Conservation (phyloP, 1,140 invertebrate genomes). For the Tribolium madens region DNA sequence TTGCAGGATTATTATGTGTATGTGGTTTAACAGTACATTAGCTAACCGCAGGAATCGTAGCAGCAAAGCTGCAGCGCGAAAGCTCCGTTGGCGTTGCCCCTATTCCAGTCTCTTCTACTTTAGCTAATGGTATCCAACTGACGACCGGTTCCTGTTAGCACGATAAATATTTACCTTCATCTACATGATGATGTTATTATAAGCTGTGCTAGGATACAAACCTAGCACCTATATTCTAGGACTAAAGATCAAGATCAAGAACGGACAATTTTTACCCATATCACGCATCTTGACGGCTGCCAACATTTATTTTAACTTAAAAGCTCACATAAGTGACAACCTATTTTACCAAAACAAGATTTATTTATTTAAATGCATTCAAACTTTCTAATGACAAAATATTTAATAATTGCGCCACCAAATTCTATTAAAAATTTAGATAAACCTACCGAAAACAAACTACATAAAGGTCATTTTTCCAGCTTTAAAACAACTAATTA, state of each 20-base stretch:
- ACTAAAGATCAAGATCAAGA: constrained; percentile 12
- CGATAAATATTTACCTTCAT: constrained; percentile 43
- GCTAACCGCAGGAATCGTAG: constrained; percentile 36
- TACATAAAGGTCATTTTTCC: too few species aligned
- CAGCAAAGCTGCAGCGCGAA: constrained; percentile 30
- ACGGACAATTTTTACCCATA: constrained; percentile 4
- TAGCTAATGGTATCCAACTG: constrained; percentile 34
- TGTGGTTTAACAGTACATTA: constrained; percentile 46
- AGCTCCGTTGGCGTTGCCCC: background rate
- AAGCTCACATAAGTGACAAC: background rate
- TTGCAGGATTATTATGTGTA: constrained; percentile 43
- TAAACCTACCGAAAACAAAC: background rate
- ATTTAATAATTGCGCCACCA: background rate
- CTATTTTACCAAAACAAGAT: background rate
- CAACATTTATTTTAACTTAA: constrained; percentile 23
- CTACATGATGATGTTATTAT: constrained; percentile 40
- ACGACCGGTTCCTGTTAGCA: constrained; percentile 36
- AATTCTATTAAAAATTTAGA: background rate
- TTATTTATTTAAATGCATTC: background rate
- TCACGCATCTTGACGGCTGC: background rate
- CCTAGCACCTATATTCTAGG: background rate
- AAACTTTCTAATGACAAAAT: background rate
- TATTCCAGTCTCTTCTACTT: constrained; percentile 26
- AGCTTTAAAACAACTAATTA: background rate
- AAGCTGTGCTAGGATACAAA: background rate